phyloP scores from a whole-genome alignment of 2,797 vertebrate species.

The Hozukius guyotensis region DNA sequence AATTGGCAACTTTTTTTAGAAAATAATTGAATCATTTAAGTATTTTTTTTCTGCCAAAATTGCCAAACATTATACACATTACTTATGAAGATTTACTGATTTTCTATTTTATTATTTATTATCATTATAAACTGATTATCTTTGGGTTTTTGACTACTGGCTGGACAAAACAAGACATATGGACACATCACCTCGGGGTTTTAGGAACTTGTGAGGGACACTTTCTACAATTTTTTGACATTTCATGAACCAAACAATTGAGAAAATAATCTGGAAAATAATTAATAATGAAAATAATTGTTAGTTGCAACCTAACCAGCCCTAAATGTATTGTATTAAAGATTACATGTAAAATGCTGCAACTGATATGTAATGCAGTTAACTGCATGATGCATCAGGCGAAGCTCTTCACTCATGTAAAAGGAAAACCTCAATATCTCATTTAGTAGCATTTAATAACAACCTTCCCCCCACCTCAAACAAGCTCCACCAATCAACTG shows the following conservation, averaged over 20 bases:
- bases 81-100: not conserved
- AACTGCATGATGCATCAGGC: not conserved
- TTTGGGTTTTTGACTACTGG: not conserved
- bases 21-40: not conserved
- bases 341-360: not conserved
- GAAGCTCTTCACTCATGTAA: not conserved
- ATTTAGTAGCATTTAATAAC: not conserved
- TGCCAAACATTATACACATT: not conserved
- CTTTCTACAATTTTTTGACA: not conserved
- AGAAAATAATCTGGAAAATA: not conserved
- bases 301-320: not conserved
- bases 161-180: not conserved
- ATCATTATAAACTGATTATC: not conserved
- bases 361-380: not conserved
- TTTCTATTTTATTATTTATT: not conserved
- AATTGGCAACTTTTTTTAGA: not conserved
- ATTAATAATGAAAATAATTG: not conserved
- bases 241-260: not conserved
- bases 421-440: not conserved
- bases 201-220: not conserved
- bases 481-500: not conserved
- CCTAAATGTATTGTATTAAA: not conserved
- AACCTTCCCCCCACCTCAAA: not conserved
- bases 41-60: not conserved
- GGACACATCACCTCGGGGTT: not conserved